Conservation (phyloP, 2,888 invertebrate genomes). For the Laothoe populi region DNA sequence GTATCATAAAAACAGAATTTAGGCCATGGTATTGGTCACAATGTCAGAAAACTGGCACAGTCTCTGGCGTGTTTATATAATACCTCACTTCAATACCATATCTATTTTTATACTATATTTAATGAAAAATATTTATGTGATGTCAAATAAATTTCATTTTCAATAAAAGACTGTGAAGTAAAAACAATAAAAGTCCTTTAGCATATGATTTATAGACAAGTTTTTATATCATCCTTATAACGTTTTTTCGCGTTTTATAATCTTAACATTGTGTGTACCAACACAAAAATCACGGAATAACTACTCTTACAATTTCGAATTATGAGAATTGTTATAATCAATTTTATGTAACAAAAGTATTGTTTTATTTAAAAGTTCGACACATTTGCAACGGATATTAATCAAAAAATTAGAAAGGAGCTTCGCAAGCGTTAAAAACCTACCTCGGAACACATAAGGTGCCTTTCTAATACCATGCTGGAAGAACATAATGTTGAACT, state of each 20-base stretch:
- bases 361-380: background rate
- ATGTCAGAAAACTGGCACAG: constrained; percentile 51
- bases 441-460: constrained; percentile 27
- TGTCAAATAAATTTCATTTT: background rate
- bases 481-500: no score
- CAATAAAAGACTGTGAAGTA: no score
- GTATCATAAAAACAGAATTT: constrained; percentile 40
- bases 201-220: no score
- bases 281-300: no score
- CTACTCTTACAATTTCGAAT: no score
- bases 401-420: constrained; percentile 36
- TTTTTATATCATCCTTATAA: no score
- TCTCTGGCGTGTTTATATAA: constrained; percentile 37
- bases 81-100: constrained; percentile 18
- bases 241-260: no score
- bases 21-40: constrained; percentile 48
- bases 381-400: background rate
- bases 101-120: constrained; percentile 19
- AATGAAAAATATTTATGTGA: background rate
- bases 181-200: no score
- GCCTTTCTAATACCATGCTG: constrained; percentile 35
- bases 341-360: no score
- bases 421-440: constrained; percentile 20
- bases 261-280: no score
- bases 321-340: no score